Conservation (phyloP, 92 coral and sea anemone genomes). For the Montipora capitata region DNA sequence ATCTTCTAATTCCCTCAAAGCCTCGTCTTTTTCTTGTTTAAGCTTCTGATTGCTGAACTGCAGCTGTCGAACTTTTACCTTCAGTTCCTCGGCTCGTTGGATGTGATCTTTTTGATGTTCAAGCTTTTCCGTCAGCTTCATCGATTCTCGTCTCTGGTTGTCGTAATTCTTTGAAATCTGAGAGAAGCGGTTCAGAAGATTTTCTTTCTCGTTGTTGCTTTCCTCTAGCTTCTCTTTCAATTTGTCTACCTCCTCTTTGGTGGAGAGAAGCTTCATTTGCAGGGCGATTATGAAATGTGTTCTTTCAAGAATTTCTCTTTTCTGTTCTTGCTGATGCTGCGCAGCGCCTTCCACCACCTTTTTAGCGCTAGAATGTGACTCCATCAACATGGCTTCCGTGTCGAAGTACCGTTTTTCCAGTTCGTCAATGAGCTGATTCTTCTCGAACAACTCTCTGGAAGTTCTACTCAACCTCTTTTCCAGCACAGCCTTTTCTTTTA, state of each 20-base stretch:
- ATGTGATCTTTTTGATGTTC: conserved; percentile 90
- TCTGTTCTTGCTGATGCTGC: conserved; percentile 74
- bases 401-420: conserved; percentile 81
- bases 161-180: conserved; percentile 84
- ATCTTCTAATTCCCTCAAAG: conserved; percentile 79
- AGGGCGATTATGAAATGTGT: conserved; percentile 93
- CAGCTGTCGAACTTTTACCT: conserved; percentile 85
- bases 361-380: conserved; percentile 80
- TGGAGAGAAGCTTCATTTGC: conserved; percentile 92
- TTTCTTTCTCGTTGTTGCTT: conserved; percentile 64
- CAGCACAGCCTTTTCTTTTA: conserved; percentile 76
- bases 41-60: conserved; percentile 85
- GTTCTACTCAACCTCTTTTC: conserved; percentile 76
- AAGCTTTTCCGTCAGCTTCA: conserved; percentile 87
- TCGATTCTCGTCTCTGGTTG: conserved; percentile 93
- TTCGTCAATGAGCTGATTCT: conserved; percentile 72
- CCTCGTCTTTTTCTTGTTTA: conserved; percentile 82
- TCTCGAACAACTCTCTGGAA: conserved; percentile 73
- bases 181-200: conserved; percentile 72
- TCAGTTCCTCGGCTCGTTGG: conserved; percentile 84
- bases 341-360: conserved; percentile 77
- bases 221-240: conserved; percentile 78
- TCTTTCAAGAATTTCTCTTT: conserved; percentile 87
- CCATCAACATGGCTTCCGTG: conserved; percentile 66
- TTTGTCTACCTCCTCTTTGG: conserved; percentile 88